These are phyloP conservation scores for Heliconius hewitsoni DNA, from an alignment of 1,140 invertebrate species.

Conservation along the genomic window DNA sequence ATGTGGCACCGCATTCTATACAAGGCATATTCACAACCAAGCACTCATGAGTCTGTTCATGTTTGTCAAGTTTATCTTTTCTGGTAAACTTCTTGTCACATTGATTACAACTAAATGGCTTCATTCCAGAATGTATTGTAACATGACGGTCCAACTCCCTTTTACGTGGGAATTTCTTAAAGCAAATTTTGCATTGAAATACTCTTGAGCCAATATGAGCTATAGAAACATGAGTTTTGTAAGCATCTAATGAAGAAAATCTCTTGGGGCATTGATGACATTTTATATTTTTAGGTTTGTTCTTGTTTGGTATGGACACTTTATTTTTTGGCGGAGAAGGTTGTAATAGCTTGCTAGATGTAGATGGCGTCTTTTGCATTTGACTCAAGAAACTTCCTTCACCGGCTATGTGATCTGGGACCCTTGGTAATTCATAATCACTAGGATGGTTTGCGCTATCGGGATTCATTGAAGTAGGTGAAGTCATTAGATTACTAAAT, in stretches of 20 bases:
- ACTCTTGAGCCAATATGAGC: slow-evolving; percentile 73
- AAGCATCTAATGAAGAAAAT: slow-evolving; percentile 77
- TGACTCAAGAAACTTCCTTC: slow-evolving; percentile 77
- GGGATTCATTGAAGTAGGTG: slow-evolving; percentile 55
- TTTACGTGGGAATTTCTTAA: slow-evolving; percentile 84
- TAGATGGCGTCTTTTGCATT: slow-evolving; percentile 61
- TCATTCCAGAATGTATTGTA: slow-evolving; percentile 83
- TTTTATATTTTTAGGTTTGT: slow-evolving; percentile 75
- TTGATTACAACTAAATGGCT: slow-evolving; percentile 83
- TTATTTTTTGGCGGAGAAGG: slow-evolving; percentile 63
- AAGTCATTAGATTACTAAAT: slow-evolving; percentile 74
- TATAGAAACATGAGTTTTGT: slow-evolving; percentile 76
- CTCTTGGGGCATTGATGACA: slow-evolving; percentile 81
- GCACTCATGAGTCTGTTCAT: slow-evolving; percentile 83
- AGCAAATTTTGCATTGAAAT: slow-evolving; percentile 83
- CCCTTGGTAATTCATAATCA: slow-evolving; percentile 72
- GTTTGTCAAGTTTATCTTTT: slow-evolving; percentile 85
- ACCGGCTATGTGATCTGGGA: slow-evolving; percentile 80
- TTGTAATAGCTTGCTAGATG: slow-evolving; percentile 51
- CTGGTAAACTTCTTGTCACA: slow-evolving; percentile 85
- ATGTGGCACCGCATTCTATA: slow-evolving; percentile 81
- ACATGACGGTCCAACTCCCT: slow-evolving; percentile 84
- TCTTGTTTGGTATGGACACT: slow-evolving; percentile 53
- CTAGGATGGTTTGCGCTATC: slow-evolving; percentile 51
- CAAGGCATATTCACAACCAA: slow-evolving; percentile 80